Percentiles rank a stretch among this genome's conserved stretches.
Conservation (phyloP, 2,113 vertebrate species). For the Pyxicephalus adspersus region DNA sequence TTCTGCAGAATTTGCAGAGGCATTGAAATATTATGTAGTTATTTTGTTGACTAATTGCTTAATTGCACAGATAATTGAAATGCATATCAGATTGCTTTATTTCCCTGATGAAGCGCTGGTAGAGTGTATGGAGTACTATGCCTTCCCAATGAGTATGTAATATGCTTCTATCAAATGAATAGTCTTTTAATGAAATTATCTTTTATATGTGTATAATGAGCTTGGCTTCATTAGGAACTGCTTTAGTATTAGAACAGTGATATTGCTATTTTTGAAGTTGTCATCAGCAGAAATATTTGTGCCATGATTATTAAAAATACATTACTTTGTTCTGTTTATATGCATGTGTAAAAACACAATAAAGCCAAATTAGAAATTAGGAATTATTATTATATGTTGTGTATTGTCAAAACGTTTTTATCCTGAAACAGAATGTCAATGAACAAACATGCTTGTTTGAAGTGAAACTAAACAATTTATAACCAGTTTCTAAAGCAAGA, state of each 20-base stretch:
- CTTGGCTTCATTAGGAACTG: slow-evolving; percentile 12
- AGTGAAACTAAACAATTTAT: too few species aligned
- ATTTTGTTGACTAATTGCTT: slow-evolving; percentile 23
- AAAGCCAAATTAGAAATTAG: too few species aligned
- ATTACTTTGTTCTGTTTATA: too few species aligned
- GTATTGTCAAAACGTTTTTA: too few species aligned
- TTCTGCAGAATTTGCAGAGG: neutral
- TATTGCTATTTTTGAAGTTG: slow-evolving; percentile 24
- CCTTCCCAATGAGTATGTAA: slow-evolving; percentile 21
- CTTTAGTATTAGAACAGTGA: slow-evolving; percentile 5
- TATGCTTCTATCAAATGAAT: slow-evolving; percentile 24
- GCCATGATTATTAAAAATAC: too few species aligned
- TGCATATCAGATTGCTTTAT: slow-evolving; percentile 20
- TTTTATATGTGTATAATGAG: slow-evolving; percentile 19
- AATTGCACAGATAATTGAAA: slow-evolving; percentile 30
- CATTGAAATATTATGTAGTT: neutral
- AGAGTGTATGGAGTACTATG: neutral
- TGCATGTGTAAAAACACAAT: too few species aligned
- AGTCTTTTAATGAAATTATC: slow-evolving; percentile 37
- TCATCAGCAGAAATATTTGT: too few species aligned
- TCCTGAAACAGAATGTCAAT: too few species aligned
- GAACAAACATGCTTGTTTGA: too few species aligned
- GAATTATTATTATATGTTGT: too few species aligned
- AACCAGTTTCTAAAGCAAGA: too few species aligned
- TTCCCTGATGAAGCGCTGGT: slow-evolving; percentile 21